phyloP scores from a whole-genome alignment of 2,888 invertebrate genomes.

The Pyrocoelia pectoralis region DNA sequence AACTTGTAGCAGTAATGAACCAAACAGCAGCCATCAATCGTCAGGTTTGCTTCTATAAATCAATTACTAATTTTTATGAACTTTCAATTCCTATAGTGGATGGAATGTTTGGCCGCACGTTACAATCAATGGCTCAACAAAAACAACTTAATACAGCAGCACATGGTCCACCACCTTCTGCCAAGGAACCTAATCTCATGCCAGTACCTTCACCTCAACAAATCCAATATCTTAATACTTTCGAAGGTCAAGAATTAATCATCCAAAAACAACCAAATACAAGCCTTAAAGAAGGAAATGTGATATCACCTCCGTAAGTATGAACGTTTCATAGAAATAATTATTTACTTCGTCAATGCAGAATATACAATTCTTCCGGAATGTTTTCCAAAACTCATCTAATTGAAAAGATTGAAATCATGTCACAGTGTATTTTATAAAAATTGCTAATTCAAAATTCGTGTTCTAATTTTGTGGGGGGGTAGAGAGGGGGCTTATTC shows the following conservation, averaged over 20 bases:
- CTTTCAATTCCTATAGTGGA: conserved; percentile 60
- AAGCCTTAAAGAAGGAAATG: conserved; percentile 80
- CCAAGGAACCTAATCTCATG: conserved; percentile 90
- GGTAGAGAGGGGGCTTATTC: too few species aligned
- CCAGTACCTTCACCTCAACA: conserved; percentile 96
- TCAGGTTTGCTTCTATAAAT: conserved; percentile 49
- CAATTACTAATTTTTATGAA: conserved; percentile 8
- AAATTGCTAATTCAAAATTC: too few species aligned
- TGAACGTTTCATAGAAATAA: too few species aligned
- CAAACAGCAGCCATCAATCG: conserved; percentile 57
- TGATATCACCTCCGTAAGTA: conserved; percentile 79
- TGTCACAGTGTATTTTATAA: too few species aligned
- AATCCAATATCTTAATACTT: conserved; percentile 94
- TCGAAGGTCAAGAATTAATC: conserved; percentile 95
- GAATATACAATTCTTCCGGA: too few species aligned
- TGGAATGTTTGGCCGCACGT: conserved; percentile 70
- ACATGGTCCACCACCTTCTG: conserved; percentile 55
- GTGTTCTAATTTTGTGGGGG: too few species aligned
- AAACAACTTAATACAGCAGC: conserved; percentile 60
- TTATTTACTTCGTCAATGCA: too few species aligned
- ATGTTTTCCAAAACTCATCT: too few species aligned
- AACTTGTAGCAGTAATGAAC: conserved; percentile 59
- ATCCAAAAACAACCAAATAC: conserved; percentile 96
- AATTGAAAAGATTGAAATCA: too few species aligned
- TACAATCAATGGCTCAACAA: conserved; percentile 70